phyloP scores from a whole-genome alignment of 1,140 invertebrate genomes.

The Drosophila santomea region DNA sequence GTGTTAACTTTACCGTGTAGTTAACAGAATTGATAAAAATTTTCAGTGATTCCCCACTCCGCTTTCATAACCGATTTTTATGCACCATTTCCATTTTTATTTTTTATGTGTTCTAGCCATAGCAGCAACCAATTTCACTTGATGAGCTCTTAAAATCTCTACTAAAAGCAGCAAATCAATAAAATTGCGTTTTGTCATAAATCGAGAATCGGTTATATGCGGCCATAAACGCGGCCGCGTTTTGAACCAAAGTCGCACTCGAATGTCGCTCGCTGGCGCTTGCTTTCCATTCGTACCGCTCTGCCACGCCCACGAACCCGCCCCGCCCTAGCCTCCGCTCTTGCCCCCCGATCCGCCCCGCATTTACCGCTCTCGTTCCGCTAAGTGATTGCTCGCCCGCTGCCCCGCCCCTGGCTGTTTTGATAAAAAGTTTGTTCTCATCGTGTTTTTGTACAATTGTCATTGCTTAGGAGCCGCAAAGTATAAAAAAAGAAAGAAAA shows the following conservation, averaged over 20 bases:
- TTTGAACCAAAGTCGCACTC: conserved; percentile 45
- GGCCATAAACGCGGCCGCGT: conserved; percentile 42
- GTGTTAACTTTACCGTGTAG: background rate
- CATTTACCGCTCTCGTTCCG: conserved; percentile 50
- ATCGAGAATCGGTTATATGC: conserved; percentile 31
- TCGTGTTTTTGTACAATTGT: conserved; percentile 73
- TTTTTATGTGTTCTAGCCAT: conserved; percentile 5
- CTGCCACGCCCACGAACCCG: background rate
- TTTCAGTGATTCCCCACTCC: background rate
- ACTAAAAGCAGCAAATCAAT: conserved; percentile 25
- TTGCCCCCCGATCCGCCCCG: conserved; percentile 1
- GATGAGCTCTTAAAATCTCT: conserved; percentile 19
- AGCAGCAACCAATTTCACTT: conserved; percentile 14
- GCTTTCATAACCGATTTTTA: background rate
- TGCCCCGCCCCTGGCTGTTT: conserved; percentile 46
- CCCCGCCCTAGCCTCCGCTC: background rate
- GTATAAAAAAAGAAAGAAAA: conserved; percentile 1
- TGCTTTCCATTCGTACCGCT: conserved; percentile 34
- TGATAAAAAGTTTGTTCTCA: conserved; percentile 52
- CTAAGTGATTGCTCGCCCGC: conserved; percentile 28
- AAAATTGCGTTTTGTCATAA: conserved; percentile 28
- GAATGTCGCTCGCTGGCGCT: conserved; percentile 59
- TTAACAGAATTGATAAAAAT: background rate
- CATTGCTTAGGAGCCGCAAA: conserved; percentile 71
- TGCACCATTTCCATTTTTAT: background rate